phyloP scores from a whole-genome alignment of 2,113 vertebrate species.

The Gymnobelideus leadbeateri region DNA sequence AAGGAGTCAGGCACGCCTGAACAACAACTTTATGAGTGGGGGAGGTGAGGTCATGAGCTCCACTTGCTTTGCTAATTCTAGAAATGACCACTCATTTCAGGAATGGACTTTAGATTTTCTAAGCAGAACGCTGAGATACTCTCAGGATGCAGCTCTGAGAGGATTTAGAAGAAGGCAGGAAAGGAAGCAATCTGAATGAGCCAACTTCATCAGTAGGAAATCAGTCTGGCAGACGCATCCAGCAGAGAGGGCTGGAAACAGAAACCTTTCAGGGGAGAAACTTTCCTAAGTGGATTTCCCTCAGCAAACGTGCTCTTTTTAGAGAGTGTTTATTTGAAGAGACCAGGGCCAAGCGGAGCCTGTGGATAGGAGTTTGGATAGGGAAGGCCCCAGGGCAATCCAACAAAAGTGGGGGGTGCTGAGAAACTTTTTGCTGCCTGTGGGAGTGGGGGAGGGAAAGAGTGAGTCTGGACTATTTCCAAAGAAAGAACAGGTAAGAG shows the following conservation, averaged over 20 bases:
- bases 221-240: background rate
- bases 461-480: background rate
- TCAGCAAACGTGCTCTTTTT: background rate
- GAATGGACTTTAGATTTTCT: background rate
- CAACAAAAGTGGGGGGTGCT: background rate
- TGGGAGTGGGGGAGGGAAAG: background rate
- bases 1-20: background rate
- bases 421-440: background rate
- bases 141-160: background rate
- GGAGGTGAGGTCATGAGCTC: background rate
- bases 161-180: background rate
- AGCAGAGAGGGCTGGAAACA: background rate
- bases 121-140: too few species aligned
- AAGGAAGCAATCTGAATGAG: background rate
- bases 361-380: background rate
- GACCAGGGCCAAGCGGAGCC: background rate
- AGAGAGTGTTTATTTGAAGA: background rate
- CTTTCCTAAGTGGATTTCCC: background rate
- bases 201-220: background rate
- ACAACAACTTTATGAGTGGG: background rate
- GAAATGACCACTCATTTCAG: background rate
- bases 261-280: background rate
- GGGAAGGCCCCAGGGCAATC: background rate
- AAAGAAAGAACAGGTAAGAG: background rate
- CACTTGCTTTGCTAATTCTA: background rate